Evolutionary conservation across 2,888 invertebrate genomes (phyloP).

Genomic region (Eilema depressum): DNA sequence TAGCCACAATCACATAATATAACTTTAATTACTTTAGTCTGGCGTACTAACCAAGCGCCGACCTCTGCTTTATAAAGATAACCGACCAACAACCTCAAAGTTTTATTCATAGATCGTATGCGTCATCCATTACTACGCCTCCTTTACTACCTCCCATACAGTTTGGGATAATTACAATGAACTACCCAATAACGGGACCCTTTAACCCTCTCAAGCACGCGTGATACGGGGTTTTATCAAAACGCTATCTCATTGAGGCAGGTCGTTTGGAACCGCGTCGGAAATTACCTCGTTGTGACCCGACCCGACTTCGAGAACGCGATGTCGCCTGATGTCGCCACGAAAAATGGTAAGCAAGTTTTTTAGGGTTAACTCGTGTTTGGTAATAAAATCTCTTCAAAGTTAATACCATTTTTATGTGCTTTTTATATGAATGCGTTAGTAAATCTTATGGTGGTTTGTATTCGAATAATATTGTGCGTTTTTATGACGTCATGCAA

Average conservation of each 20-base stretch:
- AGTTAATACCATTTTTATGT: conserved; percentile 11
- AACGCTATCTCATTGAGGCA: conserved; percentile 64
- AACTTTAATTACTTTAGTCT: too few species aligned
- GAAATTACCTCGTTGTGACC: conserved; percentile 67
- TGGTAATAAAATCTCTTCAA: conserved; percentile 45
- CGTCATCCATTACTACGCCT: conserved; percentile 27
- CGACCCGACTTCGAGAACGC: conserved; percentile 37
- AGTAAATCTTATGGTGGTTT: neutral
- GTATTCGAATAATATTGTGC: neutral
- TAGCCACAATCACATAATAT: too few species aligned
- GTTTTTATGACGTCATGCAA: conserved; percentile 21
- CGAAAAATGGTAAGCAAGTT: conserved; percentile 55
- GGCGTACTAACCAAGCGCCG: neutral
- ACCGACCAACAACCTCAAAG: neutral
- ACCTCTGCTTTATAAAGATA: neutral
- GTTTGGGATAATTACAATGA: conserved; percentile 56
- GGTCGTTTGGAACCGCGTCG: conserved; percentile 64
- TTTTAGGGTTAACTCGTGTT: conserved; percentile 53
- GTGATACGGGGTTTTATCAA: conserved; percentile 64
- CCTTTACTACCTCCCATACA: conserved; percentile 31
- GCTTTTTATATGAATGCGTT: conserved; percentile 6
- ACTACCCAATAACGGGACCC: conserved; percentile 55
- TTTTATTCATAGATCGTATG: conserved; percentile 25
- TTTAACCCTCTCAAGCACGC: conserved; percentile 60
- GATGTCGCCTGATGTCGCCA: conserved; percentile 37